phyloP scores from a whole-genome alignment of 2,888 invertebrate genomes.

The Drepanosiphum platanoidis region DNA sequence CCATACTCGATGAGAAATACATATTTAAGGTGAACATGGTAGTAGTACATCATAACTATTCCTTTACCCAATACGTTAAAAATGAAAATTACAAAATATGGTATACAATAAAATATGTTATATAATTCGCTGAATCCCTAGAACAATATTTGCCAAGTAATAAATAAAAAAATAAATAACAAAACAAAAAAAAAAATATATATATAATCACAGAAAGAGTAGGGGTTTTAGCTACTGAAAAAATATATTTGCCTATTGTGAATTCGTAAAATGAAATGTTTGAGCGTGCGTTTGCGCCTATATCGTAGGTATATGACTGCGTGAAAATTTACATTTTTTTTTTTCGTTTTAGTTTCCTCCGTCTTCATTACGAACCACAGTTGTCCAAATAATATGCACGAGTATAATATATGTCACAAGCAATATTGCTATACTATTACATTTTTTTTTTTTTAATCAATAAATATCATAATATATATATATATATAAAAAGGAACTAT shows the following conservation, averaged over 20 bases:
- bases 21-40: background rate
- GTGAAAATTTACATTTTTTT: conserved; percentile 45
- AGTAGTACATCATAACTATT: background rate
- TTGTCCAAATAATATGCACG: conserved; percentile 53
- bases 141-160: conserved; percentile 43
- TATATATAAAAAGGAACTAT: conserved; percentile 60
- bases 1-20: background rate
- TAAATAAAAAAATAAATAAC: conserved; percentile 56
- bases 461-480: conserved; percentile 43
- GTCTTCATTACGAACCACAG: conserved; percentile 56
- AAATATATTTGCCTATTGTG: conserved; percentile 50
- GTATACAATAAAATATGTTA: conserved; percentile 31
- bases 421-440: conserved; percentile 53
- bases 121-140: conserved; percentile 39
- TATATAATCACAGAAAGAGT: conserved; percentile 59
- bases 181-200: conserved; percentile 45
- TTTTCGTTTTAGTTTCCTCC: background rate
- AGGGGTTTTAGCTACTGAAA: conserved; percentile 45
- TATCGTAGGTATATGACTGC: conserved; percentile 9
- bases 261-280: conserved; percentile 54
- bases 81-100: conserved; percentile 52
- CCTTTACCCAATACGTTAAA: conserved; percentile 23
- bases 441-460: conserved; percentile 44
- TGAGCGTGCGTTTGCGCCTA: conserved; percentile 56
- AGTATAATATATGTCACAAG: conserved; percentile 55